phyloP scores from a whole-genome alignment of 2,797 vertebrate genomes.

The Lates japonicus region DNA sequence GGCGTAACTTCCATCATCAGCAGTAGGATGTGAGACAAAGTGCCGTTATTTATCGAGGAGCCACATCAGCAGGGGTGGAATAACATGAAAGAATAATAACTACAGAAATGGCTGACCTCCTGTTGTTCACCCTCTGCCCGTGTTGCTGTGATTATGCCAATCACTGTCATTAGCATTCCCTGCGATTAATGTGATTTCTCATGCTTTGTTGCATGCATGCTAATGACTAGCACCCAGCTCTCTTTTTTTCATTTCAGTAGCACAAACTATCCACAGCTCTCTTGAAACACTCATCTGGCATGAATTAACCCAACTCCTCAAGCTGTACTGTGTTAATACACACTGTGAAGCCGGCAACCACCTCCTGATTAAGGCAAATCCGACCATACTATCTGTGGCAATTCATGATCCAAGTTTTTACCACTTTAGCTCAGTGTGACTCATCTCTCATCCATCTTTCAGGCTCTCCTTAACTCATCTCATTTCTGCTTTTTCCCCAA shows the following conservation, averaged over 20 bases:
- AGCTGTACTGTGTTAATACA: constrained; percentile 68
- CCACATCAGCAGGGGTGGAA: constrained; percentile 62
- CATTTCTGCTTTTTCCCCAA: constrained; percentile 11
- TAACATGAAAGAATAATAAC: constrained; percentile 62
- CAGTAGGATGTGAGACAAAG: constrained; percentile 45
- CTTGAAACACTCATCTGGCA: constrained; percentile 46
- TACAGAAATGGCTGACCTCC: constrained; percentile 74
- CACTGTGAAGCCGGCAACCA: constrained; percentile 56
- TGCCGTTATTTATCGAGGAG: constrained; percentile 40
- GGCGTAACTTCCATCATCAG: constrained; percentile 27
- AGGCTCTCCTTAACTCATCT: constrained; percentile 32
- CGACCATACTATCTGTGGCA: constrained; percentile 61
- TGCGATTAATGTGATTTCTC: constrained; percentile 78
- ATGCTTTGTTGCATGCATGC: constrained; percentile 77
- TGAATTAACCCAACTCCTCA: constrained; percentile 59
- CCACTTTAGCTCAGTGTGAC: constrained; percentile 60
- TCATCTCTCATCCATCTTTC: constrained; percentile 61
- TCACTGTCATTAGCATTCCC: constrained; percentile 82
- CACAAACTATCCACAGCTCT: constrained; percentile 36
- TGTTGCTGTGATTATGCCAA: constrained; percentile 81
- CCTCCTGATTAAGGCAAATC: constrained; percentile 76
- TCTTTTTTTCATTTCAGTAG: constrained; percentile 16
- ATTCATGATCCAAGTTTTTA: constrained; percentile 75
- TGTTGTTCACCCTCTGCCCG: constrained; percentile 66
- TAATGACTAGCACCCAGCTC: constrained; percentile 68